Evolutionary conservation across 37 sponge, comb jelly and placozoan species (phyloP), one percentile per base, ranked within the genome.

Genomic region (Eunapius fragilis): DNA sequence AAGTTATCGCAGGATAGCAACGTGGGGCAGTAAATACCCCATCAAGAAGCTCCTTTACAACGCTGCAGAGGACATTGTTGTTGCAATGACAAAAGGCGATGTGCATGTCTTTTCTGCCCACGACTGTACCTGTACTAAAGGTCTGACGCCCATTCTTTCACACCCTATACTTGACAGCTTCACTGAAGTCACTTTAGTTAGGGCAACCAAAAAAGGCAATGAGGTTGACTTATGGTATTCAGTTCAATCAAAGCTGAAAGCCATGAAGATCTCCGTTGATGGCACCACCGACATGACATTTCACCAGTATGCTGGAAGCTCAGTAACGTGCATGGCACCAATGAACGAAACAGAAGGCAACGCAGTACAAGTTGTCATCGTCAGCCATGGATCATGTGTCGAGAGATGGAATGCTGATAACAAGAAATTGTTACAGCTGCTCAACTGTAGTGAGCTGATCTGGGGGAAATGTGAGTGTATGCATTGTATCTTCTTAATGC

Each of bases 381-480:
- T 58, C 7, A 58, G 58, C 17, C 58, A 80, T 37, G 22, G 80
- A 25, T 80, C 84, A 69, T 22, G 41, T 22, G 23, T 89, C 0
- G 34, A 72, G 45, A 50, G 23, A 35, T 85, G 72, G 71, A 81
- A 80, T 35, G 90, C 80, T n/a, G 12, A 36, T 0, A 33, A 24
- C 2, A 49, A 58, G 47, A 5, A 81, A 37, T 28, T 67, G 41
- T 12, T 41, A 36, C 19, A 72, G 23, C 14, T 25, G 13, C 27
- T 73, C 23, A 74, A 87, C 28, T 80, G 75, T 48, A 67, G 78
- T 36, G 37, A 77, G 3, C 17, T 77, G 24, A 78, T 70, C 68
- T 45, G 47, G 25, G 69, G 78, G 4, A 28, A 80, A 3, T 30
- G 81, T 80, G 11, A 69, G 81, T 67, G 33, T 36, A 77, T 9